Evolutionary conservation across 2,797 vertebrate species (phyloP), one percentile per base, ranked within the genome.

Genomic region (Lepidocolaptes lacrymiger): DNA sequence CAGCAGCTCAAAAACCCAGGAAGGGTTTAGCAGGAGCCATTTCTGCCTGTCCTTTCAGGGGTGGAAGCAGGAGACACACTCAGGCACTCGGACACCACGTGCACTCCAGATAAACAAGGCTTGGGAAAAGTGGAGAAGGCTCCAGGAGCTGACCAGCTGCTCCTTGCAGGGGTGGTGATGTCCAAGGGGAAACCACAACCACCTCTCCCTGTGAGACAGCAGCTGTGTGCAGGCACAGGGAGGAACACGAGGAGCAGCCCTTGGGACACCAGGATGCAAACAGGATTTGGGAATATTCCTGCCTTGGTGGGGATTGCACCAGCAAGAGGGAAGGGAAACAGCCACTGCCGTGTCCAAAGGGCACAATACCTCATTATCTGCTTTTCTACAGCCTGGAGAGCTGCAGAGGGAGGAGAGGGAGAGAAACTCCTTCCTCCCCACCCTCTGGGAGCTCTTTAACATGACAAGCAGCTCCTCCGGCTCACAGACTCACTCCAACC

Each of bases 191-290:
- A 82, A 80, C 36, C 68, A 34, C 30, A 66, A 39, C 2, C 7
- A 0, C 59, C 9, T 20, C 62, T 44, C 54, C 54, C 75, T 11
- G 0, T 0, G 8, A 18, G 71, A 36, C 9, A 15, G 73, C 59
- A 28, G 74, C 94, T 20, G 12, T 12, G 3, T 4, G 30, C 51
- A 30, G 48, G 9, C 4, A 0, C 28, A 2, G 44, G 44, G 44
- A 44, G 36, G 16, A 83, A 24, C 0, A 8, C 0, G 6, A 52
- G 66, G 54, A 36, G 15, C 6, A 6, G 56, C 12, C 2, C 0
- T 14, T 44, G 61, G 9, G 1, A 59, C 41, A 61, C 13, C 0
- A 0, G 23, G 49, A 59, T 1, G 36, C 0, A 2, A 75, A 67
- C 20, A 0, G 1, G 72, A 30, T 77, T 12, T 12, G 63, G 77